phyloP scores from a whole-genome alignment of 2,888 invertebrate genomes.

The Lumbricus terrestris region DNA sequence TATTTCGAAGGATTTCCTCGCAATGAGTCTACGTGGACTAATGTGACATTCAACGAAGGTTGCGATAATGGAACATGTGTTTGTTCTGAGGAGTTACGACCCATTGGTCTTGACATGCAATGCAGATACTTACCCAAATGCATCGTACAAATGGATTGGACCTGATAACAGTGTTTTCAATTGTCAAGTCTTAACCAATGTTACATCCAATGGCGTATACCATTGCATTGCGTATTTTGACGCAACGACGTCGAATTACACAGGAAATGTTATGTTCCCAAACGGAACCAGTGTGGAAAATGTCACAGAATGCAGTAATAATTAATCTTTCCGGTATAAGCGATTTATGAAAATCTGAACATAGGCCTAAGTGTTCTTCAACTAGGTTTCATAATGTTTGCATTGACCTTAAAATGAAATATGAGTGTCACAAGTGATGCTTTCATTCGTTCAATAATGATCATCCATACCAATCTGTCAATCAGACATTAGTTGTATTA shows the following conservation, averaged over 20 bases:
- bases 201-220: background rate
- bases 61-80: background rate
- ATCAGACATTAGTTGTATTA: too few species aligned
- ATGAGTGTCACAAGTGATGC: too few species aligned
- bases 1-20: background rate
- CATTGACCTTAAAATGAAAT: too few species aligned
- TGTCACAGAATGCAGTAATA: background rate
- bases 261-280: background rate
- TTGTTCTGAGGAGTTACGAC: background rate
- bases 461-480: too few species aligned
- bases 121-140: background rate
- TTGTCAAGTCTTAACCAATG: background rate
- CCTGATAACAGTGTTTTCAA: background rate
- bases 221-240: background rate
- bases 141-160: background rate
- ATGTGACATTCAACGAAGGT: background rate
- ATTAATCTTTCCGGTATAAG: too few species aligned
- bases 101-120: background rate
- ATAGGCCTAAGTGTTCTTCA: too few species aligned
- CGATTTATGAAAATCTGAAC: too few species aligned
- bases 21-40: background rate
- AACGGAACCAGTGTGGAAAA: background rate
- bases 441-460: too few species aligned
- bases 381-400: too few species aligned
- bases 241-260: background rate